phyloP scores from a whole-genome alignment of 2,888 invertebrate genomes.

The Drosophila ezoana region DNA sequence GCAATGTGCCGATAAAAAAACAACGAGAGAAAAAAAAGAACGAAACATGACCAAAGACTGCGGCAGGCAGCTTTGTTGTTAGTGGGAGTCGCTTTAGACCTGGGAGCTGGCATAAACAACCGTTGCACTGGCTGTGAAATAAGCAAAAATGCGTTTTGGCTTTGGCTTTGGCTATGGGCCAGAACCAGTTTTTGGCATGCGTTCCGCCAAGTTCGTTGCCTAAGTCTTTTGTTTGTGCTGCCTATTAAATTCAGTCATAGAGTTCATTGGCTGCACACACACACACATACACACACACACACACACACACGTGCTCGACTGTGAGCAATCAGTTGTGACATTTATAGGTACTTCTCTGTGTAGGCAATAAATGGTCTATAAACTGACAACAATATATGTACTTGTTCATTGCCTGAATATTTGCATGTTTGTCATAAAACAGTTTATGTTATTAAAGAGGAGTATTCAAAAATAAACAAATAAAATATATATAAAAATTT shows the following conservation, averaged over 20 bases:
- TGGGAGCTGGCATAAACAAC: slow-evolving; percentile 41
- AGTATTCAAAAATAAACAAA: too few species aligned
- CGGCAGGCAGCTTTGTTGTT: slow-evolving; percentile 20
- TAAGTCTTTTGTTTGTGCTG: slow-evolving; percentile 74
- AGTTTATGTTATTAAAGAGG: background rate
- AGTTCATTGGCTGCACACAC: slow-evolving; percentile 69
- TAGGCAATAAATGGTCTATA: slow-evolving; percentile 30
- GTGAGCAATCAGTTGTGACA: slow-evolving; percentile 36
- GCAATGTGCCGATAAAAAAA: slow-evolving; percentile 39
- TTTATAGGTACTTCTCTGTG: slow-evolving; percentile 34
- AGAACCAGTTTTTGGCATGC: slow-evolving; percentile 69
- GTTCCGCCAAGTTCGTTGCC: slow-evolving; percentile 68
- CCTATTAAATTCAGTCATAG: slow-evolving; percentile 56
- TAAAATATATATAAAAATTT: too few species aligned
- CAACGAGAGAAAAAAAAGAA: background rate
- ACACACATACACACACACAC: slow-evolving; percentile 11
- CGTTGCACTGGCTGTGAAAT: slow-evolving; percentile 56
- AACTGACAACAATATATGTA: slow-evolving; percentile 27
- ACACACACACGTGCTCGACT: slow-evolving; percentile 20
- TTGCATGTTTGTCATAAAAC: background rate
- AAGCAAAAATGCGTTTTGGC: slow-evolving; percentile 55
- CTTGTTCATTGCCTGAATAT: background rate
- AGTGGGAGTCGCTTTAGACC: slow-evolving; percentile 23
- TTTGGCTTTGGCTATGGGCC: slow-evolving; percentile 30
- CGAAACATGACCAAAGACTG: background rate